Evolutionary conservation across 2,797 vertebrate species (phyloP).

Genomic region (Channa striata): DNA sequence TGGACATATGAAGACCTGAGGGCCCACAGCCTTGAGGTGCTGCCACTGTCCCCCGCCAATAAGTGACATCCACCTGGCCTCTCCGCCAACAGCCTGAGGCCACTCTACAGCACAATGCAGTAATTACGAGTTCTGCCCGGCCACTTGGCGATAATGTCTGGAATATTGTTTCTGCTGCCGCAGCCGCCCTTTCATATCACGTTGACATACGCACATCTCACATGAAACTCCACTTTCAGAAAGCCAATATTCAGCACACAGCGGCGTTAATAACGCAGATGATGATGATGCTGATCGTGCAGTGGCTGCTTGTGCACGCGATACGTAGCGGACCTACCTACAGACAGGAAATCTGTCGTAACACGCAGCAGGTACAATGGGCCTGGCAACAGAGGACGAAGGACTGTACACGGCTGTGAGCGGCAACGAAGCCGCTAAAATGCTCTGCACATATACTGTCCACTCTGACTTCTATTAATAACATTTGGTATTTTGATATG

Average conservation of each 20-base stretch:
- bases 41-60: slow-evolving; percentile 3
- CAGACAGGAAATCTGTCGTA: no score
- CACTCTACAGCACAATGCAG: slow-evolving; percentile 22
- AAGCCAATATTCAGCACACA: background rate
- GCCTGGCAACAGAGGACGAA: no score
- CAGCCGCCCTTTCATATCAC: slow-evolving; percentile 14
- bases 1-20: slow-evolving; percentile 10
- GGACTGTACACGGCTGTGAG: no score
- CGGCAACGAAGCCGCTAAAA: no score
- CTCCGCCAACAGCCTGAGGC: slow-evolving; percentile 51
- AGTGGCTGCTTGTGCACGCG: background rate
- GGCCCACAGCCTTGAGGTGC: slow-evolving; percentile 27
- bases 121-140: slow-evolving; percentile 18
- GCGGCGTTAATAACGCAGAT: no score
- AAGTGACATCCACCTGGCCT: slow-evolving; percentile 39
- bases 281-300: no score
- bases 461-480: no score
- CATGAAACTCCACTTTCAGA: slow-evolving; percentile 11
- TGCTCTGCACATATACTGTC: no score
- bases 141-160: slow-evolving; percentile 5
- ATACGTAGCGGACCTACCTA: no score
- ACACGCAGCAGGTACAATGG: no score
- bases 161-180: slow-evolving; percentile 19
- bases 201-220: slow-evolving; percentile 8
- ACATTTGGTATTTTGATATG: no score